A percentile compares a stretch with the other conserved stretches of the same genome.
Conservation (phyloP, 1,140 invertebrate species). For the Solenopsis fugax region DNA sequence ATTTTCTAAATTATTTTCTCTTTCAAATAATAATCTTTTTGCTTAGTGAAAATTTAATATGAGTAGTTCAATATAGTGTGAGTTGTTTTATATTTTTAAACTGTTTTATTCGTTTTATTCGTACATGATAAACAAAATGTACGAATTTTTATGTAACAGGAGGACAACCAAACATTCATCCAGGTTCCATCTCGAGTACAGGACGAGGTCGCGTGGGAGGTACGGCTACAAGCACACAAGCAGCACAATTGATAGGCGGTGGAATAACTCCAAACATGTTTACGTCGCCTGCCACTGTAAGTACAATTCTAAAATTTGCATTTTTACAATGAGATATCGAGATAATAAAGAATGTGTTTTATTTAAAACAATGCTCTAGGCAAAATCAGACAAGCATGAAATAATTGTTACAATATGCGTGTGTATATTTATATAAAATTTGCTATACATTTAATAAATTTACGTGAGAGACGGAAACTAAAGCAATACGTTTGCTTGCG, state of each 20-base stretch:
- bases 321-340: constrained; percentile 63
- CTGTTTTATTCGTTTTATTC: neutral
- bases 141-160: constrained; percentile 74
- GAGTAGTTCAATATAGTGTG: neutral
- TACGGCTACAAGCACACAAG: constrained; percentile 89
- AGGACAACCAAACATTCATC: constrained; percentile 89
- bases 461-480: constrained; percentile 79
- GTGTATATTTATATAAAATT: neutral
- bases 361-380: neutral
- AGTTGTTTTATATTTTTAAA: constrained; percentile 4
- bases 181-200: constrained; percentile 89
- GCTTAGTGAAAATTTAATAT: neutral
- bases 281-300: constrained; percentile 86
- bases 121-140: constrained; percentile 4
- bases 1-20: neutral
- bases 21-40: constrained; percentile 8
- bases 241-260: constrained; percentile 91
- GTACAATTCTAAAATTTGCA: constrained; percentile 68
- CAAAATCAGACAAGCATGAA: constrained; percentile 13
- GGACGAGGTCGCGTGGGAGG: constrained; percentile 88
- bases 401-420: constrained; percentile 24
- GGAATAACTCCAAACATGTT: constrained; percentile 91
- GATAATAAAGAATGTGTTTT: neutral
- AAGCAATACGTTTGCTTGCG: constrained; percentile 83
- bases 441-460: constrained; percentile 20